These are phyloP conservation scores for Heliocidaris tuberculata DNA, from an alignment of 35 echinoderm and acorn worm species.

Conservation along the genomic window DNA sequence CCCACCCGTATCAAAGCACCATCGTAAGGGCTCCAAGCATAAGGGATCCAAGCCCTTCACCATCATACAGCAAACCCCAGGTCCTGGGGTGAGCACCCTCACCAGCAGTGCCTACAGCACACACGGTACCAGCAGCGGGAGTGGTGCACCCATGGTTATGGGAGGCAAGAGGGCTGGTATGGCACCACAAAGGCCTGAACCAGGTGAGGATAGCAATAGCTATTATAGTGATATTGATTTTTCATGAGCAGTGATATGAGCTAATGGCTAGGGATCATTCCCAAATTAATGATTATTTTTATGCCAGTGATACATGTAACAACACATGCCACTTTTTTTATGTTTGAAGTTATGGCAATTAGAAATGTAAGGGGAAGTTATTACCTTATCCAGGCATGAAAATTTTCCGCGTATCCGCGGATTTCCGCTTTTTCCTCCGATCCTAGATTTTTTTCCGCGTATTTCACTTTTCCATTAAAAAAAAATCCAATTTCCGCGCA, in stretches of 20 bases:
- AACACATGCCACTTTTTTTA: too few relatives aligned
- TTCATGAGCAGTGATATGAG: neutral
- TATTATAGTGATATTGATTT: neutral
- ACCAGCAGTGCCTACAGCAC: neutral
- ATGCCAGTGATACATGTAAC: too few relatives aligned
- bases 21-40: conserved; percentile 34
- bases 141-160: conserved; percentile 14
- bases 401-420: too few relatives aligned
- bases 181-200: conserved; percentile 1
- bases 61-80: conserved; percentile 3
- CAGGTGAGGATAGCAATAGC: conserved; percentile 1
- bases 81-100: neutral
- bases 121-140: neutral
- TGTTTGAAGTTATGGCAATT: too few relatives aligned
- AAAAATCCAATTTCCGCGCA: too few relatives aligned
- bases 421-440: too few relatives aligned
- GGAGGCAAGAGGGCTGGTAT: conserved; percentile 12
- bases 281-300: too few relatives aligned
- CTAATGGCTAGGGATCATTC: too few relatives aligned
- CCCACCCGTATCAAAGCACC: neutral
- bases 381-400: too few relatives aligned
- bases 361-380: too few relatives aligned
- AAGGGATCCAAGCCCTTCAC: conserved; percentile 19
- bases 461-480: too few relatives aligned
- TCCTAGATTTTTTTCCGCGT: too few relatives aligned